Conservation (phyloP, 2,113 vertebrate species). For the Chloropsis hardwickii region DNA sequence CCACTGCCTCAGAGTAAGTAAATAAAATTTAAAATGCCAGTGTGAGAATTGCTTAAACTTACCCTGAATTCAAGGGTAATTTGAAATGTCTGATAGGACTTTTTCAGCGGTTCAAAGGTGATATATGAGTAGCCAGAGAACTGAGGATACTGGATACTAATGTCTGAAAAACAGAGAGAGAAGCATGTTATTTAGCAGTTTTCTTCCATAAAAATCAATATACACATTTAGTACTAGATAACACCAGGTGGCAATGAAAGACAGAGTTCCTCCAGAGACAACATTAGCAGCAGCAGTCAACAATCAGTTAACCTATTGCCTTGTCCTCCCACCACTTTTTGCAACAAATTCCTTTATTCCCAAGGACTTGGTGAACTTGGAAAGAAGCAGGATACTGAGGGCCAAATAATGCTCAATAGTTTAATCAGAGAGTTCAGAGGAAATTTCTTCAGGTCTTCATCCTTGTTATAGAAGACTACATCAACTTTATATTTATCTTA, state of each 20-base stretch:
- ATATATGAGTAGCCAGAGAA: slow-evolving; percentile 93
- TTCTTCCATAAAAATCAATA: slow-evolving; percentile 1
- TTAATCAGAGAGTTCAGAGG: background rate
- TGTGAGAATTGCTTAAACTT: slow-evolving; percentile 36
- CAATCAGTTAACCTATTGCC: background rate
- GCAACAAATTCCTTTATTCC: background rate
- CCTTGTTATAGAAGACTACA: background rate
- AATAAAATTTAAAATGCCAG: background rate
- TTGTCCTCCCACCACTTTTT: background rate
- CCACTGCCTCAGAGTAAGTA: background rate
- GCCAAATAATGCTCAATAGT: background rate
- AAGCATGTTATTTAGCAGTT: background rate
- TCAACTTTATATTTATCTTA: background rate
- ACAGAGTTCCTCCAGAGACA: background rate
- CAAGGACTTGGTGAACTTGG: background rate
- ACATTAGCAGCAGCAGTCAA: background rate
- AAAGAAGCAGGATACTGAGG: background rate
- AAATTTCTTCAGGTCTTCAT: background rate
- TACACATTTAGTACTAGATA: background rate
- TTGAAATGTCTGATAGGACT: slow-evolving; percentile 92
- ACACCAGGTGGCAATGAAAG: background rate
- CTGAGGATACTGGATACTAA: slow-evolving; percentile 87
- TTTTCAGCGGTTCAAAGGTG: slow-evolving; percentile 94
- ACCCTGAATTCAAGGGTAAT: slow-evolving; percentile 94
- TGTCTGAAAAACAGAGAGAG: slow-evolving; percentile 72